A percentile compares a stretch with the other conserved stretches of the same genome.
phyloP scores from a whole-genome alignment of 1,140 invertebrate genomes.

The Leptinotarsa lineolata region DNA sequence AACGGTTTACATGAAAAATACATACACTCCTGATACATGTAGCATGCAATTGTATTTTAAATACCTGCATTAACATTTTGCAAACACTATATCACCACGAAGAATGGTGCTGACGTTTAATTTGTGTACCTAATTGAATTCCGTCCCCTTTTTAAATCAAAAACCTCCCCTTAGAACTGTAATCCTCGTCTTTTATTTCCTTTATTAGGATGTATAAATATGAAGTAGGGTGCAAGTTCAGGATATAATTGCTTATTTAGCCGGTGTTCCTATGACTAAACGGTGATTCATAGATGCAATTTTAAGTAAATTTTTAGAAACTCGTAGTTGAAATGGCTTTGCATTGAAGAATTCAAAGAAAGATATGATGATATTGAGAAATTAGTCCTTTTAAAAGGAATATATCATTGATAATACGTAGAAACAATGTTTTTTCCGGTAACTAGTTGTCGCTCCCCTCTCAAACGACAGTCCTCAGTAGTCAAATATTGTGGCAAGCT shows the following conservation, averaged over 20 bases:
- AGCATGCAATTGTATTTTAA: not conserved
- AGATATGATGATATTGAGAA: too few relatives aligned
- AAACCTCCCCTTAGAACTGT: slow-evolving; percentile 44
- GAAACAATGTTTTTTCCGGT: too few relatives aligned
- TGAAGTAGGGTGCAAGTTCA: slow-evolving; percentile 43
- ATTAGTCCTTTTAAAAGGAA: too few relatives aligned
- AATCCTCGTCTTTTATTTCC: slow-evolving; percentile 50
- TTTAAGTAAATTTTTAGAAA: slow-evolving; percentile 8
- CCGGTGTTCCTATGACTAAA: slow-evolving; percentile 29
- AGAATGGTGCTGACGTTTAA: slow-evolving; percentile 52
- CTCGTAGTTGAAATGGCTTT: too few relatives aligned
- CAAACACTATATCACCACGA: slow-evolving; percentile 41
- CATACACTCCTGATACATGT: not conserved
- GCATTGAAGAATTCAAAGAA: too few relatives aligned
- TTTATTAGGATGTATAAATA: slow-evolving; percentile 52
- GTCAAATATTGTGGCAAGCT: too few relatives aligned
- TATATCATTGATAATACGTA: too few relatives aligned
- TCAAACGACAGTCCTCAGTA: too few relatives aligned
- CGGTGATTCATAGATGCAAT: not conserved
- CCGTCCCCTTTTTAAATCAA: slow-evolving; percentile 47
- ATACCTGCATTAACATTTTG: slow-evolving; percentile 28
- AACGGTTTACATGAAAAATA: too few relatives aligned
- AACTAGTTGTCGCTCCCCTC: too few relatives aligned
- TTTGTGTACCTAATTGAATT: slow-evolving; percentile 52
- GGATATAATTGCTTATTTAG: slow-evolving; percentile 48